These are phyloP conservation scores for Caenorhabditis becei DNA, from an alignment of 2,888 invertebrate genomes.

Conservation along the genomic window DNA sequence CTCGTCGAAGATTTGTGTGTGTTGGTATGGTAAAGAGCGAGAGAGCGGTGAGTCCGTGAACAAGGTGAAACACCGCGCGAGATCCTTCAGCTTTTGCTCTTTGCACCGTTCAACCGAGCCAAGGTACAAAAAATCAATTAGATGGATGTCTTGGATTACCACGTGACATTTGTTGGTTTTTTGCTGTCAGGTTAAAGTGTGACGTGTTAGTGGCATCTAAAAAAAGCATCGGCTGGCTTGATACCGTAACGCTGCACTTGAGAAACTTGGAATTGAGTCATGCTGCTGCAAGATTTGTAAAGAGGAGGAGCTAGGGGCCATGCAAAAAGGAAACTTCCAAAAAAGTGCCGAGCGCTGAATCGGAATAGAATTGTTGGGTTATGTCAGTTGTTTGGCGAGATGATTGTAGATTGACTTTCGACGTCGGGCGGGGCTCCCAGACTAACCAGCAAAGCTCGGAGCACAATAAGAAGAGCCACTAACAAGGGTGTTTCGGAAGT, in stretches of 20 bases:
- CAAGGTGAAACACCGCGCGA: slow-evolving; percentile 46
- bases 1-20: slow-evolving; percentile 29
- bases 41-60: slow-evolving; percentile 38
- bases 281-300: too few species aligned
- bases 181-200: background rate
- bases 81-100: slow-evolving; percentile 52
- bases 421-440: slow-evolving; percentile 17
- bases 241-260: too few species aligned
- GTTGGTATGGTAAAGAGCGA: slow-evolving; percentile 17
- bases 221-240: too few species aligned
- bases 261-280: too few species aligned
- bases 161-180: background rate
- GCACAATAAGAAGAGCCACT: slow-evolving; percentile 61
- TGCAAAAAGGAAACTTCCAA: too few species aligned
- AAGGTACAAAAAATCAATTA: slow-evolving; percentile 49
- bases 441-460: slow-evolving; percentile 1
- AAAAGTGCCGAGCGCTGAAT: background rate
- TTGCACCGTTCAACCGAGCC: slow-evolving; percentile 48
- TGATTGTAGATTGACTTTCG: slow-evolving; percentile 47
- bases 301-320: background rate
- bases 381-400: slow-evolving; percentile 38
- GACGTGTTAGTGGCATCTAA: too few species aligned
- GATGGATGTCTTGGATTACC: slow-evolving; percentile 22
- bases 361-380: slow-evolving; percentile 2
- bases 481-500: slow-evolving; percentile 64